phyloP scores from a whole-genome alignment of 92 coral and sea anemone genomes.

The Muricea muricata region DNA sequence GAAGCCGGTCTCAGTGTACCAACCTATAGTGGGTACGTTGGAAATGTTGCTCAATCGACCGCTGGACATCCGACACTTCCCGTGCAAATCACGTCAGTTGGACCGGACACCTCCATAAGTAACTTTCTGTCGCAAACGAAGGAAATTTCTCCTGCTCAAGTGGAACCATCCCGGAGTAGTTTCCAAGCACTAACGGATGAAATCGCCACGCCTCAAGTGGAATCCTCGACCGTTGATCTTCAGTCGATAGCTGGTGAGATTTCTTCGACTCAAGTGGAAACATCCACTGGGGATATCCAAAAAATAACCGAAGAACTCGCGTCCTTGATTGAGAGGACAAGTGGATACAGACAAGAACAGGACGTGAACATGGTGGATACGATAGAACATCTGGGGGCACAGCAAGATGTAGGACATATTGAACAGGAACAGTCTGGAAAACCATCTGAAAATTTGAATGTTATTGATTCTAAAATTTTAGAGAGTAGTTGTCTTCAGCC shows the following conservation, averaged over 20 bases:
- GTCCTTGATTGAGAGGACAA: neutral
- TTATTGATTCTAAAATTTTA: neutral
- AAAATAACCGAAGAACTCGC: neutral
- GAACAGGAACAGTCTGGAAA: neutral
- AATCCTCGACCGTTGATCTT: neutral
- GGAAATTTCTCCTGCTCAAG: neutral
- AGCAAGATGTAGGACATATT: neutral
- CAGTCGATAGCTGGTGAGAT: neutral
- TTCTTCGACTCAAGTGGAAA: neutral
- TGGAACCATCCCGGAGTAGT: neutral
- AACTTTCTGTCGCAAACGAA: neutral
- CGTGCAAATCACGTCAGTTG: neutral
- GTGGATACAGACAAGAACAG: neutral
- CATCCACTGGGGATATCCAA: neutral
- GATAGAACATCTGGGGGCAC: neutral
- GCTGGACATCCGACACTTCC: neutral
- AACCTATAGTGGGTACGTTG: neutral
- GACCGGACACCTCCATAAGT: neutral
- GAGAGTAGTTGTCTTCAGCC: neutral
- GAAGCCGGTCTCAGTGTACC: neutral
- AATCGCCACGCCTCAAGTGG: neutral
- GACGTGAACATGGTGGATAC: neutral
- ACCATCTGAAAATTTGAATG: neutral
- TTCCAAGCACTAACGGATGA: neutral
- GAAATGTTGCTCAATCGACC: neutral